Conservation (phyloP, 2,888 invertebrate genomes). For the Synergus umbraculus region DNA sequence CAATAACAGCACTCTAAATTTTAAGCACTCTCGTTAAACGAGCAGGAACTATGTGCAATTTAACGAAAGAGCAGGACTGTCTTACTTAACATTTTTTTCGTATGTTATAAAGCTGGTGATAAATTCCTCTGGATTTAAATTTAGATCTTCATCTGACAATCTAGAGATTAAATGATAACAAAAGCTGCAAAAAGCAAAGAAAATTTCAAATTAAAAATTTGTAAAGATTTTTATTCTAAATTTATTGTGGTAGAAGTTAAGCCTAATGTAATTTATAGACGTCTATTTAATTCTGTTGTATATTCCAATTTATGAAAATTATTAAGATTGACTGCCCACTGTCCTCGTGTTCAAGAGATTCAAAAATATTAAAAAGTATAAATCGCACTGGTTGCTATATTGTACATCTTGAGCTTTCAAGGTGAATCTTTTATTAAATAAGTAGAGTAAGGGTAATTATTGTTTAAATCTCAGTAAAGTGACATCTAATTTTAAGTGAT, state of each 20-base stretch:
- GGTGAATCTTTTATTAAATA: background rate
- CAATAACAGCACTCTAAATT: slow-evolving; percentile 72
- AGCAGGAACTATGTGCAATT: background rate
- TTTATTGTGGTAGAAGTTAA: background rate
- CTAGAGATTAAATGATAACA: background rate
- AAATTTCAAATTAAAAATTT: background rate
- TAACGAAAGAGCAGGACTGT: slow-evolving; percentile 52
- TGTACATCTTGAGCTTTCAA: background rate
- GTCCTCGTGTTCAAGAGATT: slow-evolving; percentile 33
- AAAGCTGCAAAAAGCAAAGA: background rate
- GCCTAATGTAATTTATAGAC: slow-evolving; percentile 26
- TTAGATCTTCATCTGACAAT: background rate
- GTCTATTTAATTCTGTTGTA: slow-evolving; percentile 17
- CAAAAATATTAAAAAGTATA: slow-evolving; percentile 10
- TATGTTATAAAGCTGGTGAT: background rate
- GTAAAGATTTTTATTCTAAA: slow-evolving; percentile 12
- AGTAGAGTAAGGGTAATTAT: background rate
- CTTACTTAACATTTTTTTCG: slow-evolving; percentile 6
- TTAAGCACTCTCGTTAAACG: slow-evolving; percentile 44
- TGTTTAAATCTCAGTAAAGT: background rate
- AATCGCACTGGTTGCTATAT: slow-evolving; percentile 27
- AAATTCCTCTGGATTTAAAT: background rate
- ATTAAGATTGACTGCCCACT: slow-evolving; percentile 23
- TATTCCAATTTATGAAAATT: slow-evolving; percentile 5
- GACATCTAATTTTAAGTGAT: background rate